Evolutionary conservation across 2,888 invertebrate genomes (phyloP).

Genomic region (Lasioglossum leucozonium): DNA sequence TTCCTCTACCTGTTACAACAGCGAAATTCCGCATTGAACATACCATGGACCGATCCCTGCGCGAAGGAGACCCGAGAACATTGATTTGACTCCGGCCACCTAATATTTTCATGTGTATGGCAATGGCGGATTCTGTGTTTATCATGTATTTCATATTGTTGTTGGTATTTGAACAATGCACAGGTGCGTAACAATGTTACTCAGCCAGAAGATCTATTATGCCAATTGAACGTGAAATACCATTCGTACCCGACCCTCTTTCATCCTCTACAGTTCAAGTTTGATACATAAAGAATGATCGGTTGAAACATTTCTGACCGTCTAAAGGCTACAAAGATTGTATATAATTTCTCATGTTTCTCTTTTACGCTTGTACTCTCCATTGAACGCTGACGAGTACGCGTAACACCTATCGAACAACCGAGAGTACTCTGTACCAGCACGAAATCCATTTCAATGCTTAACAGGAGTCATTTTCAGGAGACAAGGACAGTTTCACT

Average conservation of each 20-base stretch:
- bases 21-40: conserved; percentile 13
- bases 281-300: not conserved
- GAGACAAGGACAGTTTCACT: conserved; percentile 65
- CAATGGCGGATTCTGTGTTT: conserved; percentile 82
- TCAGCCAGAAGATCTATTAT: not conserved
- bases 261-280: not conserved
- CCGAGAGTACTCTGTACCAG: conserved; percentile 5
- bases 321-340: conserved; percentile 9
- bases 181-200: conserved; percentile 73
- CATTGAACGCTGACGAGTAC: not conserved
- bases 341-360: not conserved
- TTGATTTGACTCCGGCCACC: conserved; percentile 64
- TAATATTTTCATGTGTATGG: conserved; percentile 81
- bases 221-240: not conserved
- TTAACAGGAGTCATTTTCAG: conserved; percentile 55
- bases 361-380: not conserved
- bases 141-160: conserved; percentile 80
- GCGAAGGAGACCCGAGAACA: not conserved
- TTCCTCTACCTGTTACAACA: conserved; percentile 12
- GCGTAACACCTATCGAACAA: not conserved
- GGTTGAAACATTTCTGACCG: conserved; percentile 18
- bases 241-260: not conserved
- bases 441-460: no score
- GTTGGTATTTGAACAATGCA: conserved; percentile 79
- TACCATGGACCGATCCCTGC: not conserved